A percentile compares a stretch with the other conserved stretches of the same genome.
These are phyloP conservation scores for Coleophora flavipennella DNA, from an alignment of 2,888 invertebrate genomes.

Conservation along the genomic window DNA sequence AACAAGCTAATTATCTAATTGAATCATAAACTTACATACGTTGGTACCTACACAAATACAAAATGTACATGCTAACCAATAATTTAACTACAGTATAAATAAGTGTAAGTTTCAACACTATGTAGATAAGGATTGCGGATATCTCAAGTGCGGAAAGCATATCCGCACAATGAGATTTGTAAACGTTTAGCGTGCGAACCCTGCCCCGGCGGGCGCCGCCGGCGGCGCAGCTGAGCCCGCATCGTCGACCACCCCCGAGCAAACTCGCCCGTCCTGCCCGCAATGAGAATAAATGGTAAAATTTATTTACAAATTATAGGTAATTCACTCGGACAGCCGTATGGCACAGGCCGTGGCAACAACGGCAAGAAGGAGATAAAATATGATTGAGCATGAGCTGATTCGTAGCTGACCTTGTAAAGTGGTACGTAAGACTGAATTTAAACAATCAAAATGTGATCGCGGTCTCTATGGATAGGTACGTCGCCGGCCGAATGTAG, in stretches of 20 bases:
- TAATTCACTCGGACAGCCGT: slow-evolving; percentile 5
- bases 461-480: not conserved
- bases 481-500: no score
- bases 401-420: slow-evolving; percentile 4
- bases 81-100: no score
- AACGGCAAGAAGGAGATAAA: slow-evolving; percentile 4
- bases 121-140: slow-evolving; percentile 22
- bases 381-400: slow-evolving; percentile 1
- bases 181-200: slow-evolving; percentile 31
- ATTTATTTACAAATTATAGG: not conserved
- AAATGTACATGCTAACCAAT: no score
- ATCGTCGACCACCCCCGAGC: slow-evolving; percentile 57
- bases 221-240: slow-evolving; percentile 64
- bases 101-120: no score
- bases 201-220: slow-evolving; percentile 63
- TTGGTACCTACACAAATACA: no score
- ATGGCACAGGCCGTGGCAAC: no score
- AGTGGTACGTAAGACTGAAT: no score
- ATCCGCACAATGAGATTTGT: slow-evolving; percentile 33
- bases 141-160: slow-evolving; percentile 37
- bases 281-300: slow-evolving; percentile 7
- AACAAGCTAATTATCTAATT: no score
- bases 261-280: slow-evolving; percentile 6
- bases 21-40: no score
- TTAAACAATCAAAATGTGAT: slow-evolving; percentile 4